These are phyloP conservation scores for Stenopsyche tienmushanensis DNA, from an alignment of 1,140 invertebrate species.

Conservation along the genomic window DNA sequence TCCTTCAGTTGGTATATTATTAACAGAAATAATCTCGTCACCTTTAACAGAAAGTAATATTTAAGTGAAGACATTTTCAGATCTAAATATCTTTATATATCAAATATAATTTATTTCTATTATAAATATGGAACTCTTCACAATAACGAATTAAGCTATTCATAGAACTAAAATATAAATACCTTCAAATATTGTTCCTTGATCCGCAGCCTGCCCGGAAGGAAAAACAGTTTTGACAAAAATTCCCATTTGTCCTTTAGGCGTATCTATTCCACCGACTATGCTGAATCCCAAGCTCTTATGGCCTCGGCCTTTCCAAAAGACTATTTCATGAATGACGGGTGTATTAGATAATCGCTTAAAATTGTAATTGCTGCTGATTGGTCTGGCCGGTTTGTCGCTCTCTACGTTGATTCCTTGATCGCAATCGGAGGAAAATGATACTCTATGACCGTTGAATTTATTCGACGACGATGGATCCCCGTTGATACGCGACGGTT, in stretches of 20 bases:
- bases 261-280: constrained; percentile 85
- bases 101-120: not conserved
- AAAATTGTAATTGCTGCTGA: constrained; percentile 3
- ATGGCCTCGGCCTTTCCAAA: constrained; percentile 79
- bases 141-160: too few relatives aligned
- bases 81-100: not conserved
- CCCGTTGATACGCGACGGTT: constrained; percentile 6
- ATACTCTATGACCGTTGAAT: not conserved
- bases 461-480: constrained; percentile 36
- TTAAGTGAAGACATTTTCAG: constrained; percentile 5
- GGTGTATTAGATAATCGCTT: constrained; percentile 18
- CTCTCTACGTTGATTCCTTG: constrained; percentile 45
- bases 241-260: constrained; percentile 86
- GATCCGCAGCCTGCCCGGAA: constrained; percentile 82
- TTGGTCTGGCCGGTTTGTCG: constrained; percentile 46
- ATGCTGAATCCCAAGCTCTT: constrained; percentile 91
- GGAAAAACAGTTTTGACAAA: constrained; percentile 90
- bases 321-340: constrained; percentile 54
- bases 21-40: constrained; percentile 90
- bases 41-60: constrained; percentile 58
- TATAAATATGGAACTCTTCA: too few relatives aligned
- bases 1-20: constrained; percentile 77
- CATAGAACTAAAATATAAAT: too few relatives aligned
- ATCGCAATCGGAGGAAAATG: constrained; percentile 36
- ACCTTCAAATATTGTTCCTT: constrained; percentile 84